Evolutionary conservation across 35 echinoderm and acorn worm species (phyloP).

Genomic region (Strongylocentrotus purpuratus): DNA sequence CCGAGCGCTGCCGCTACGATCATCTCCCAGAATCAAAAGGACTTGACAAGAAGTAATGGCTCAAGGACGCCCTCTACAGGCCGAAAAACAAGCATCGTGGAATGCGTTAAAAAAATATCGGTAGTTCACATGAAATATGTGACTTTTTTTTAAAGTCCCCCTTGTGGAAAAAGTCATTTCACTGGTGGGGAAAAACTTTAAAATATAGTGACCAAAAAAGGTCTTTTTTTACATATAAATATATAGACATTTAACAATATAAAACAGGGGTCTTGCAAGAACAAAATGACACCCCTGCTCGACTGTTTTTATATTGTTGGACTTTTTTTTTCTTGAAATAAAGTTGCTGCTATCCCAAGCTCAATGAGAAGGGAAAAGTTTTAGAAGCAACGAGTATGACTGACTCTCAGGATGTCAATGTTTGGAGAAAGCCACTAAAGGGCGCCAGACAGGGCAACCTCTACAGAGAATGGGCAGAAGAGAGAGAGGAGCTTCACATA

Average conservation of each 20-base stretch:
- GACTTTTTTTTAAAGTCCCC: not conserved
- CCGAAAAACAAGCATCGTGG: not conserved
- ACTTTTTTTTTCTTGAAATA: not conserved
- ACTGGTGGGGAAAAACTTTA: not conserved
- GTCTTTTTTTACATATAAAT: not conserved
- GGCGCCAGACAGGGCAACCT: not conserved
- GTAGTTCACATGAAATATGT: not conserved
- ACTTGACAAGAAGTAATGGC: constrained; percentile 78
- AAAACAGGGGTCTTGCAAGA: not conserved
- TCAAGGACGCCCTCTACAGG: constrained; percentile 14
- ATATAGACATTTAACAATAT: not conserved
- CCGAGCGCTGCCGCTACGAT: constrained; percentile 80
- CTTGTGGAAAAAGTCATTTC: not conserved
- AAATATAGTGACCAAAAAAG: not conserved
- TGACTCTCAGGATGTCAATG: not conserved
- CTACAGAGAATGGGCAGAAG: not conserved
- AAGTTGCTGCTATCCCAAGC: not conserved
- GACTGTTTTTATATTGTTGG: not conserved
- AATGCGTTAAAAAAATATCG: not conserved
- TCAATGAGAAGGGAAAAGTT: not conserved
- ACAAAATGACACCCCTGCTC: not conserved
- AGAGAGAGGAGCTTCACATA: not conserved
- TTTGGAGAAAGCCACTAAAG: not conserved
- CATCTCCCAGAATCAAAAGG: constrained; percentile 71
- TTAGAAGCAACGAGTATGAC: not conserved